Base-by-base conservation (phyloP, 1,140 invertebrate genomes). In the Drosophila melanogaster region DNA sequence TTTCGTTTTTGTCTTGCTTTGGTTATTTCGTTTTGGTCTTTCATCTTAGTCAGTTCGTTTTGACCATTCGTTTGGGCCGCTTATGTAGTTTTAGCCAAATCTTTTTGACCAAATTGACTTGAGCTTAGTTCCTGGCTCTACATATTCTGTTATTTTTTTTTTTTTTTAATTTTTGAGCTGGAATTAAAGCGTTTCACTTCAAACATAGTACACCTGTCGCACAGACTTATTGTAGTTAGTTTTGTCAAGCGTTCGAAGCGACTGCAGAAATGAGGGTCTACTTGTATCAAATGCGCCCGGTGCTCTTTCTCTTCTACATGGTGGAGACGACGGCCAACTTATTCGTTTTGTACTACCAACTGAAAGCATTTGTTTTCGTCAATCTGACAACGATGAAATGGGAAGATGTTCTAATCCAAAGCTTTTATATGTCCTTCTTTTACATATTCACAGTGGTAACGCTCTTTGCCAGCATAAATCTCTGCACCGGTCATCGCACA, bases 241-340 rank as follows among this genome's bases (percentile, higher is more conserved):
- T 69, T 55, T 77, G 70, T 79, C 78, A 46, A 46, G 8, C 3
- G 15, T 56, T 2, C 38, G 10, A 55, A 40, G 7, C 37, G 14
- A 51, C 19, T 0, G 33, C 10, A 14, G 22, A 57, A 47, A 79
- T 56, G 54, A 19, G 7, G 22, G 30, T 40, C n/a, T 14, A 65
- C 14, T 1, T 51, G 11, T 35, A 41, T 15, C 19, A 44, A n/a
- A 55, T 83, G 40, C 56, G 71, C 3, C 49, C 80, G 1, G 53
- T 77, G 15, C 50, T 84, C 0, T 71, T 81, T n/a, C 12, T 74
- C 7, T 85, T 85, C 8, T 85, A 85, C 17, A 46, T 14, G 0
- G 5, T 65, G 3, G 81, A 85, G 35, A 65, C 47, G 0, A 0
- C 66, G 4, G 0, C 74, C 0, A 86, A 69, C 40, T 26, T 85